Evolutionary conservation across 1,140 invertebrate genomes (phyloP), one percentile per base, ranked within the genome.

Genomic region (Cephus cinctus): DNA sequence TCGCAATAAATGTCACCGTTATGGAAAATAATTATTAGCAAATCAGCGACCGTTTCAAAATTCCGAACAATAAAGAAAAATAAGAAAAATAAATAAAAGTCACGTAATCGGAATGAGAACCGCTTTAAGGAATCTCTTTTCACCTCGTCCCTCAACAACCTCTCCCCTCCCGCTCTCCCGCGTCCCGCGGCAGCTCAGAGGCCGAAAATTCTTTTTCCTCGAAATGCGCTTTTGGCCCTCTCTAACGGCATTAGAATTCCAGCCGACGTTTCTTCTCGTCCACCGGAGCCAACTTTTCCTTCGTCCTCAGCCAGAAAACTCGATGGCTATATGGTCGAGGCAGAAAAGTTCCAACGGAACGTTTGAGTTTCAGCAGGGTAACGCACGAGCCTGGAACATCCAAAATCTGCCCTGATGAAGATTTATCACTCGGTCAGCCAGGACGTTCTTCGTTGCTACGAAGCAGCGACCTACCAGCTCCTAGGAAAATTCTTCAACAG

Each of bases 121-220:
- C 47, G 16, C 44, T 50, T 43, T 38, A 15, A 52, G 36, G 47
- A 53, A 50, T 57, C 47, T 47, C 31, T 38, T 16, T 49, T 53
- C 18, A 41, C 21, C 34, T 53, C 43, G 43, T 41, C 27, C 30
- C 36, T 51, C 25, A 21, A 15, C 36, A 45, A 12, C 22, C 16
- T 21, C 31, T 19, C 3, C 16, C 6, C 34, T 6, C 18, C 35
- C 12, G 19, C 31, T 25, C 11, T 41, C n/a, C 16, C 25, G 18
- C 21, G 14, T 23, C 11, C 20, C 11, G 31, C 30, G 34, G 23
- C 25, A 41, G 14, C 23, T 16, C 41, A 12, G 9, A 43, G 16
- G 20, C 46, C 36, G 50, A 56, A 61, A 63, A 61, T 48, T 59
- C 44, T 56, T 54, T 59, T 55, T 50, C 56, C 43, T 4, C 25